These are phyloP conservation scores for Macrobrachium nipponense DNA, from an alignment of 1,140 invertebrate species.

Conservation along the genomic window DNA sequence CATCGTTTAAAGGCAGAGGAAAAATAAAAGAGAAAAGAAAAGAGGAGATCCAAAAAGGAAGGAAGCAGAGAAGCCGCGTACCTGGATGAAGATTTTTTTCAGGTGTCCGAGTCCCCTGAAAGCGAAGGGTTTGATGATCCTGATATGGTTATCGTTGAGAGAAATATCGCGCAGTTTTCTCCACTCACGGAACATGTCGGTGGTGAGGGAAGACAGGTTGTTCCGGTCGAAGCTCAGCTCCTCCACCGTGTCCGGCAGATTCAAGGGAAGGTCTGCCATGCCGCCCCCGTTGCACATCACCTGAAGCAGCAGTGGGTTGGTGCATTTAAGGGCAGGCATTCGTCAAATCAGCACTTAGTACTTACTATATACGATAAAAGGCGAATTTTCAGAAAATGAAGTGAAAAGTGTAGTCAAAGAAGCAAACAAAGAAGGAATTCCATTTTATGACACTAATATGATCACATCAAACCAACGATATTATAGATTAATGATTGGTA, in stretches of 20 bases:
- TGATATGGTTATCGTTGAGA: constrained; percentile 48
- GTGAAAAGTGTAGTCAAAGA: no score
- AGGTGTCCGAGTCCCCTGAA: constrained; percentile 44
- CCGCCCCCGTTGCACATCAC: constrained; percentile 44
- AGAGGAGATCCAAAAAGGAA: no score
- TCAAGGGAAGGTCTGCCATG: constrained; percentile 5
- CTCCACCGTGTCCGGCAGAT: constrained; percentile 41
- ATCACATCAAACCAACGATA: no score
- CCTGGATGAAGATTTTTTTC: constrained; percentile 49
- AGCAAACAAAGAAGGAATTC: not conserved
- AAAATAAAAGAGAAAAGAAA: not conserved
- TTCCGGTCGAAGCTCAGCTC: constrained; percentile 41
- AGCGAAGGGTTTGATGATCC: constrained; percentile 45
- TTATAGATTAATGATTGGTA: not conserved
- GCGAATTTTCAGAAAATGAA: no score
- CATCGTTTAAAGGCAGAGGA: not conserved
- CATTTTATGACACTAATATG: not conserved
- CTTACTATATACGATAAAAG: no score
- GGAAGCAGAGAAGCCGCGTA: not conserved
- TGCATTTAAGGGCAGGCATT: not conserved
- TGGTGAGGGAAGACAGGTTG: constrained; percentile 13
- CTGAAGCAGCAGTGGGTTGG: not conserved
- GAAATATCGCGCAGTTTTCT: constrained; percentile 13
- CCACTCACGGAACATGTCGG: constrained; percentile 39
- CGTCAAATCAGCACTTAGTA: no score